These are phyloP conservation scores for Sardinella longiceps DNA, from an alignment of 2,797 vertebrate species.

Conservation along the genomic window DNA sequence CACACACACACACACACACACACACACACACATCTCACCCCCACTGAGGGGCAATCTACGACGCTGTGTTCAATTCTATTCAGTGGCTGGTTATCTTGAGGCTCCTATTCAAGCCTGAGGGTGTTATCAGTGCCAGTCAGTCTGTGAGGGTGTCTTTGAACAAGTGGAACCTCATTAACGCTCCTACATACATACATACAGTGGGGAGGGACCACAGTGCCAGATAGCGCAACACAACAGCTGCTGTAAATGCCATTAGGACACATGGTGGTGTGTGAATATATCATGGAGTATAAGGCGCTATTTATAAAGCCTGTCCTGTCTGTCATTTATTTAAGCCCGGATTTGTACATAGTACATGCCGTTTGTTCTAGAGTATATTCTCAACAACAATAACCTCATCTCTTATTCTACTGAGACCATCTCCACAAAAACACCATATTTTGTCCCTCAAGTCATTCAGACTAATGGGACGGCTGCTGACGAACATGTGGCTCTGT, in stretches of 20 bases:
- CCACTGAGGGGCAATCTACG: not conserved
- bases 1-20: too few species aligned
- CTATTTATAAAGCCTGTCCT: not conserved
- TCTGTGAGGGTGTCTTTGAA: conserved; percentile 5
- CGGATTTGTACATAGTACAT: too few species aligned
- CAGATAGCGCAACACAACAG: not conserved
- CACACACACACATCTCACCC: not conserved
- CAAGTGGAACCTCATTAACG: not conserved
- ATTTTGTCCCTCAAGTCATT: not conserved
- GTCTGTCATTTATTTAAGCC: not conserved
- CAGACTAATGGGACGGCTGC: not conserved
- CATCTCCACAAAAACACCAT: not conserved
- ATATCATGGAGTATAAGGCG: not conserved
- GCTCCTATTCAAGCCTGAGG: conserved; percentile 8
- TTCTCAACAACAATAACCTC: not conserved
- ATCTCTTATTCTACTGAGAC: too few species aligned
- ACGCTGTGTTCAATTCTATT: not conserved
- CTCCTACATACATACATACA: not conserved
- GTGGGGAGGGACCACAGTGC: not conserved
- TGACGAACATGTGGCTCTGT: conserved; percentile 1
- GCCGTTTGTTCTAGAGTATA: not conserved
- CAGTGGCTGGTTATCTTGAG: not conserved
- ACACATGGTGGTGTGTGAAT: not conserved
- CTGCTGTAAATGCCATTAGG: not conserved
- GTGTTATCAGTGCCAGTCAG: not conserved